Evolutionary conservation across 2,797 vertebrate species (phyloP).

Genomic region (Sphenodon punctatus): DNA sequence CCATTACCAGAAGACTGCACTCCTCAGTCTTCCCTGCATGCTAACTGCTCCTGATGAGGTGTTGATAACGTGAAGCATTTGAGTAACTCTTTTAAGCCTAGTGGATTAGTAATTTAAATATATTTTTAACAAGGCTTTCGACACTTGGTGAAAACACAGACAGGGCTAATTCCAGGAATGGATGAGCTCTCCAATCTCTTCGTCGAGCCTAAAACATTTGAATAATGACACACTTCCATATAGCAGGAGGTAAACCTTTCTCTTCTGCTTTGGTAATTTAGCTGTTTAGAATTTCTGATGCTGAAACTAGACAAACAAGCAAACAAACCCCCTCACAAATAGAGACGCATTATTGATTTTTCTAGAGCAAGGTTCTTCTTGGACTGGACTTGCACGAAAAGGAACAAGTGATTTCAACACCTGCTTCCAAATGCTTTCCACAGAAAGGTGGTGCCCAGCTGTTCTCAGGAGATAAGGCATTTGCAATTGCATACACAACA

Average conservation of each 20-base stretch:
- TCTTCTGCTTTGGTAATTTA: neutral
- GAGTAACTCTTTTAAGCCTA: neutral
- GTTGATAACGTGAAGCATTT: neutral
- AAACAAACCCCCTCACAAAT: neutral
- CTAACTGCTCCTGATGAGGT: neutral
- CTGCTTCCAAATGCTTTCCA: neutral
- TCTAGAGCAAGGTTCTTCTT: conserved; percentile 5
- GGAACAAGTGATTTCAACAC: neutral
- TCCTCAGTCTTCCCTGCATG: neutral
- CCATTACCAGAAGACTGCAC: neutral
- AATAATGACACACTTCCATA: neutral
- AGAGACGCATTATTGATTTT: conserved; percentile 36
- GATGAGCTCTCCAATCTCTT: neutral
- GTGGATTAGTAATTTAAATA: neutral
- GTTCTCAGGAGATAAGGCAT: conserved; percentile 5
- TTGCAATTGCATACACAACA: neutral
- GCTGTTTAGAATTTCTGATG: neutral
- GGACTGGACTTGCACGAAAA: neutral
- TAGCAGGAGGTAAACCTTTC: neutral
- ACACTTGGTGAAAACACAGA: neutral
- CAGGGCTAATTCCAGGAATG: neutral
- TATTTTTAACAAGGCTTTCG: neutral
- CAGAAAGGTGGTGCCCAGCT: neutral
- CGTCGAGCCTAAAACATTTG: neutral
- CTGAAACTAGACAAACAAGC: neutral